Conservation (phyloP, 2,113 vertebrate species). For the Archilochus colubris region DNA sequence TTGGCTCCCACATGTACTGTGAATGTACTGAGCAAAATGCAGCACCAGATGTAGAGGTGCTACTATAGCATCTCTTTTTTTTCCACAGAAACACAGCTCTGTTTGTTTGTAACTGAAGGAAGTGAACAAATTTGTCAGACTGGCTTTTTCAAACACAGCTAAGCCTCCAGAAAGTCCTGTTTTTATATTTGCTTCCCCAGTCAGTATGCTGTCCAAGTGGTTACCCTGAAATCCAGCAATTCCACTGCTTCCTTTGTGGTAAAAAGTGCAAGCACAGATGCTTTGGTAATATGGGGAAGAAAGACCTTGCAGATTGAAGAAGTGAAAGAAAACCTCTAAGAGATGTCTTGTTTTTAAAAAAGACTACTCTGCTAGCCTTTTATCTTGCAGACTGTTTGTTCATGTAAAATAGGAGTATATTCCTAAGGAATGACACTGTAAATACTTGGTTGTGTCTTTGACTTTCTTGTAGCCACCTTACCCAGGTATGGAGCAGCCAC, state of each 20-base stretch:
- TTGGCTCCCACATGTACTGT: neutral
- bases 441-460: neutral
- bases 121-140: neutral
- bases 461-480: constrained; percentile 84
- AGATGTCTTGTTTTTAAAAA: neutral
- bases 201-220: neutral
- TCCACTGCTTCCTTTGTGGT: neutral
- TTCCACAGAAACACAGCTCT: neutral
- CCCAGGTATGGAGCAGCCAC: constrained; percentile 92
- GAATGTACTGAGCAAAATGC: neutral
- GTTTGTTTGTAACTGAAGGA: neutral
- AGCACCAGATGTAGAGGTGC: neutral
- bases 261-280: neutral
- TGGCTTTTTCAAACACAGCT: neutral
- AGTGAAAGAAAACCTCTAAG: neutral
- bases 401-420: neutral
- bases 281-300: neutral
- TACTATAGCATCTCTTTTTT: neutral
- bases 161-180: neutral
- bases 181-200: neutral
- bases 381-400: neutral
- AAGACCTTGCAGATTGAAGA: neutral
- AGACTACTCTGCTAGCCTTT: neutral
- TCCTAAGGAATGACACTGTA: neutral
- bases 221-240: neutral